Percentiles rank a stretch among this genome's conserved stretches.
Conservation (phyloP, 2,888 invertebrate genomes). For the Thymelicus lineola region DNA sequence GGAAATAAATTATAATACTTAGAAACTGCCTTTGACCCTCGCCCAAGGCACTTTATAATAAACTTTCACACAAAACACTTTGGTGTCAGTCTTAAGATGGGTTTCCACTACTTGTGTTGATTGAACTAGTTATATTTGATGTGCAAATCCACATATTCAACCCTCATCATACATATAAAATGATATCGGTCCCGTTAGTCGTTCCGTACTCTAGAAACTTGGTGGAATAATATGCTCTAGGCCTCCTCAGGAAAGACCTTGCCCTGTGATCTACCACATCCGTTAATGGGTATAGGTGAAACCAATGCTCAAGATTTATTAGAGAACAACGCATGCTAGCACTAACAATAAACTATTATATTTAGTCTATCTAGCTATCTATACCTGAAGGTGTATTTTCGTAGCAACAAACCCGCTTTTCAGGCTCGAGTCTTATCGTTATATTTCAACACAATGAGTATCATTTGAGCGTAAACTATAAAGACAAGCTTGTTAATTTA, state of each 20-base stretch:
- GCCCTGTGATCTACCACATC: no score
- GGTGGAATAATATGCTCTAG: no score
- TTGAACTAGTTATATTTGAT: neutral
- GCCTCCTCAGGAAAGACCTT: no score
- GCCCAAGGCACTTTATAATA: neutral
- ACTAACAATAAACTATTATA: neutral
- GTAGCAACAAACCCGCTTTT: neutral
- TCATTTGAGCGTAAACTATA: conserved; percentile 24
- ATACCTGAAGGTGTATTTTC: no score
- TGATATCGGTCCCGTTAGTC: no score
- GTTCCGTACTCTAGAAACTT: no score
- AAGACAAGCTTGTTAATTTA: conserved; percentile 35
- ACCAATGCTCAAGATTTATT: no score
- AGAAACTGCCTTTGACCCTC: neutral
- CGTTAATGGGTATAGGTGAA: no score
- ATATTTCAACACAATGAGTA: conserved; percentile 30
- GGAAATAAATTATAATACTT: neutral
- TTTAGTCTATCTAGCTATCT: neutral
- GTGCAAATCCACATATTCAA: no score
- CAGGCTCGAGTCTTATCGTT: conserved; percentile 24
- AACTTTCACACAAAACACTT: neutral
- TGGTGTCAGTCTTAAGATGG: neutral
- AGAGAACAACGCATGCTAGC: no score
- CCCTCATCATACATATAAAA: no score
- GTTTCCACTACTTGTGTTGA: neutral